Evolutionary conservation across 2,888 invertebrate genomes (phyloP).

Genomic region (Ennomos erosarius): DNA sequence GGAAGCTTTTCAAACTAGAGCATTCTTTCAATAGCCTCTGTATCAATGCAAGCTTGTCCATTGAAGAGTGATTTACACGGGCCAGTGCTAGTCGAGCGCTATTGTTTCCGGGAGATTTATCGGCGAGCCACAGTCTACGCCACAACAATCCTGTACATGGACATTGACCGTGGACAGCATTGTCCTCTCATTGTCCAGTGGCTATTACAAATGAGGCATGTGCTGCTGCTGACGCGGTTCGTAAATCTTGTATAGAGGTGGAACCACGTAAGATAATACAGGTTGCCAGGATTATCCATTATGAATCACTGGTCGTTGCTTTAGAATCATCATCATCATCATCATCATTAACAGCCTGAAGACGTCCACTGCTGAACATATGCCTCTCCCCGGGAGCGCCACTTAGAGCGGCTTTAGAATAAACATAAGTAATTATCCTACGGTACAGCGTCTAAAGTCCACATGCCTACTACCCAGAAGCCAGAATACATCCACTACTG

Average conservation of each 20-base stretch:
- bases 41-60: conserved; percentile 56
- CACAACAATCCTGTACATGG: conserved; percentile 73
- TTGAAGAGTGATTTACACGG: conserved; percentile 73
- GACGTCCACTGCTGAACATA: too few relatives aligned
- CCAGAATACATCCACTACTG: too few relatives aligned
- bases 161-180: conserved; percentile 55
- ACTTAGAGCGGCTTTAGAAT: too few relatives aligned
- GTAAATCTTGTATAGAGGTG: conserved; percentile 28
- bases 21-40: conserved; percentile 31
- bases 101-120: conserved; percentile 81
- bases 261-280: background rate
- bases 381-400: too few relatives aligned
- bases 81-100: conserved; percentile 55
- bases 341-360: too few relatives aligned
- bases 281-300: too few relatives aligned
- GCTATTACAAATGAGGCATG: conserved; percentile 67
- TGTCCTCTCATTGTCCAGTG: conserved; percentile 44
- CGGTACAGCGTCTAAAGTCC: too few relatives aligned
- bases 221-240: conserved; percentile 51
- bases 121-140: conserved; percentile 53
- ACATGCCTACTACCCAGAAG: too few relatives aligned
- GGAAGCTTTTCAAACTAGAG: conserved; percentile 6
- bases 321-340: too few relatives aligned
- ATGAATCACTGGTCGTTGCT: too few relatives aligned
- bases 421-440: too few relatives aligned